Conservation (phyloP, 2,113 vertebrate genomes). For the Perccottus glenii region DNA sequence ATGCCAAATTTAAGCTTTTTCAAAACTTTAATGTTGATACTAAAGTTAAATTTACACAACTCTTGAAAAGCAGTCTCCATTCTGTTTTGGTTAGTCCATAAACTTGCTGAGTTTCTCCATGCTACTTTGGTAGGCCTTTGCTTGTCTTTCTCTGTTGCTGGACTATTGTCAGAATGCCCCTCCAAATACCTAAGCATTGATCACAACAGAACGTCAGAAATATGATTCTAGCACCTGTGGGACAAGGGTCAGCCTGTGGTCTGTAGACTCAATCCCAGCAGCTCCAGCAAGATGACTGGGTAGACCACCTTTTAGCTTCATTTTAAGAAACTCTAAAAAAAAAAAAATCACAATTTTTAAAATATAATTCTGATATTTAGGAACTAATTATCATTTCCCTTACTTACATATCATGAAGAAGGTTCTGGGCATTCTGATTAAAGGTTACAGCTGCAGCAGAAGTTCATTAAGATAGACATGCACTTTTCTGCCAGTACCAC, state of each 20-base stretch:
- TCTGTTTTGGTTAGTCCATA: slow-evolving; percentile 20
- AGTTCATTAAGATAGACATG: too few relatives aligned
- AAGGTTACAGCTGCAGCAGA: too few relatives aligned
- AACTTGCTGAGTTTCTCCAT: slow-evolving; percentile 34
- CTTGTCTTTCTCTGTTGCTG: background rate
- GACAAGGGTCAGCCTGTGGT: background rate
- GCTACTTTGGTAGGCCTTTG: slow-evolving; percentile 8
- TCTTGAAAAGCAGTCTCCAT: background rate
- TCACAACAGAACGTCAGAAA: slow-evolving; percentile 57
- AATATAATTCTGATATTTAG: background rate
- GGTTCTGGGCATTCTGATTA: too few relatives aligned
- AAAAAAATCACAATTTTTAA: background rate
- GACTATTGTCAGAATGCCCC: background rate
- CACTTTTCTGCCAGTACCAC: too few relatives aligned
- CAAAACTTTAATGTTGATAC: background rate
- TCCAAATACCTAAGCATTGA: slow-evolving; percentile 32
- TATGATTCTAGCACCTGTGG: slow-evolving; percentile 25
- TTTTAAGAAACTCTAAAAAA: slow-evolving; percentile 9
- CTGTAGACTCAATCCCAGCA: slow-evolving; percentile 59
- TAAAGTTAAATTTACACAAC: background rate
- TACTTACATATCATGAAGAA: slow-evolving; percentile 16
- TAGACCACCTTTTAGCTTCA: slow-evolving; percentile 2
- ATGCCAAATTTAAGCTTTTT: background rate
- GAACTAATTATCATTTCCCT: background rate
- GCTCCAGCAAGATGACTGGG: slow-evolving; percentile 25